phyloP scores from a whole-genome alignment of 2,797 vertebrate species.

The Parambassis ranga region DNA sequence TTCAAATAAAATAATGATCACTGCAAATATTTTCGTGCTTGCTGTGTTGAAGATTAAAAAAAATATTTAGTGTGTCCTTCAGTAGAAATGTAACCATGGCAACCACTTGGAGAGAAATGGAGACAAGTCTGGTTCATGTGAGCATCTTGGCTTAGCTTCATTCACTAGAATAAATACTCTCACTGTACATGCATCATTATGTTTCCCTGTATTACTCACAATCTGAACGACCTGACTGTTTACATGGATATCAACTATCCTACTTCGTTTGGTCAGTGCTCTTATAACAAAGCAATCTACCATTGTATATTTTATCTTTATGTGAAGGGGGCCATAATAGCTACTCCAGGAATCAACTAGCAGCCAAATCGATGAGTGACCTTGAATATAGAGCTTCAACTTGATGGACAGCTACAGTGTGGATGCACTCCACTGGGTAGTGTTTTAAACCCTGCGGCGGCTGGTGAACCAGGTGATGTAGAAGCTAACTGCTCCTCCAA shows the following conservation, averaged over 20 bases:
- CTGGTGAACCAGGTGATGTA: not conserved
- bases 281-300: not conserved
- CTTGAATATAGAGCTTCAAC: conserved; percentile 24
- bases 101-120: conserved; percentile 15
- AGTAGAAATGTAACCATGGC: conserved; percentile 25
- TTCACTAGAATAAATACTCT: not conserved
- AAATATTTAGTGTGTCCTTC: conserved; percentile 13
- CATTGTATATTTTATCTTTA: not conserved
- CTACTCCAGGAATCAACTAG: conserved; percentile 21
- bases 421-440: conserved; percentile 15
- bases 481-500: conserved; percentile 11
- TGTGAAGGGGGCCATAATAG: not conserved
- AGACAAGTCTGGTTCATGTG: not conserved
- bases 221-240: no score
- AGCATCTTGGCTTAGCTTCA: not conserved
- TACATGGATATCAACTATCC: no score
- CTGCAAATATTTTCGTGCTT: not conserved
- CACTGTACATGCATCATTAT: not conserved
- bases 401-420: conserved; percentile 11
- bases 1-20: not conserved
- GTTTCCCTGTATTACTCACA: not conserved
- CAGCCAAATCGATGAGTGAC: conserved; percentile 19
- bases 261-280: not conserved
- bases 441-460: conserved; percentile 1
- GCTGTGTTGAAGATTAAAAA: conserved; percentile 13